Evolutionary conservation across 2,113 vertebrate species (phyloP), one percentile per base, ranked within the genome.

Genomic region (Eudyptes chrysolophus): DNA sequence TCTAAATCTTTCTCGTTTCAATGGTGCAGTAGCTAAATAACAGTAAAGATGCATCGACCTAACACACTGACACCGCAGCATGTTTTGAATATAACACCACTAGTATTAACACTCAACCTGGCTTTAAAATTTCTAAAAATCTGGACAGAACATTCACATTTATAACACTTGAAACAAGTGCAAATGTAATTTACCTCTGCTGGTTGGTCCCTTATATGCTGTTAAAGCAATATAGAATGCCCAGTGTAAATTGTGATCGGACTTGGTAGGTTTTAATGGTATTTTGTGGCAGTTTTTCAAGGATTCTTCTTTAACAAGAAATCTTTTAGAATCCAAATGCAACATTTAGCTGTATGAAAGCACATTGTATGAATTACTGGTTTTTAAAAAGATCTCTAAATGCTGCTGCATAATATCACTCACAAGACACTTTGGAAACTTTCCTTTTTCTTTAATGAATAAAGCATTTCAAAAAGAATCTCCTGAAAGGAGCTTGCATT

Each of bases 391-490:
- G 55, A 70, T 27, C 32, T 11, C 13, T 38, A 48, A 65, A 74
- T 60, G 16, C 32, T 66, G 13, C 32, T 93, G 46, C 49, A 36
- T 57, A 60, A 42, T 61, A 69, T 72, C 30, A 38, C 18, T 83
- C n/a, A 61, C 0, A 16, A 54, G 44, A 57, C 13, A 49, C 11
- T 70, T 90, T 10, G 17, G 74, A 92, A 89, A 88, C 29, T 65
- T 89, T 49, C 17, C 30, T 94, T 91, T 72, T 60, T 74, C 46
- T n/a, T n/a, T 84, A 89, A 90, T 76, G 57, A 90, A 84, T 77
- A 90, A 94, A 81, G 7, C 8, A 55, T 92, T 88, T 85, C 12
- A 77, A 81, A 87, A 89, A 78, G 11, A 90, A 69, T 48, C 22
- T 66, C 18, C 79, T 84, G 72, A 85, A 94, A 92, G 44, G 21